These are phyloP conservation scores for Brachypodius melanocephalos DNA, from an alignment of 2,113 vertebrate genomes.

Conservation along the genomic window DNA sequence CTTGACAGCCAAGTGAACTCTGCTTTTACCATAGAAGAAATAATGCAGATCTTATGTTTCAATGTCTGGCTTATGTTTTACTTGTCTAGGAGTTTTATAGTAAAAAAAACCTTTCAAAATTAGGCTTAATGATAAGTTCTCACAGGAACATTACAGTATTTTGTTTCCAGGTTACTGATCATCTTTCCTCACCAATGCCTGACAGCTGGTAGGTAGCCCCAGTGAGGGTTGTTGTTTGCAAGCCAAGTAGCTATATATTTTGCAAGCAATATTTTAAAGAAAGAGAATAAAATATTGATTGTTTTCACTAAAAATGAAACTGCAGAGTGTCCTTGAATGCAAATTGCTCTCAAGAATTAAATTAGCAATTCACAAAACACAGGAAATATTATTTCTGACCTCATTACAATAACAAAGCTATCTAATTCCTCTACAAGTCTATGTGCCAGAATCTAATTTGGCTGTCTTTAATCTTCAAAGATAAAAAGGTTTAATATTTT, in stretches of 20 bases:
- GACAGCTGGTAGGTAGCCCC: not conserved
- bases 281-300: not conserved
- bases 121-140: not conserved
- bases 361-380: conserved; percentile 21
- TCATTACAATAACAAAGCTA: conserved; percentile 38
- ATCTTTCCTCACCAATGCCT: not conserved
- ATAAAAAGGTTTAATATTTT: conserved; percentile 45
- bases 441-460: conserved; percentile 20
- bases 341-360: conserved; percentile 23
- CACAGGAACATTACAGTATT: not conserved
- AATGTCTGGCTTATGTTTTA: not conserved
- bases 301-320: conserved; percentile 2
- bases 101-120: not conserved
- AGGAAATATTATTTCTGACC: conserved; percentile 21
- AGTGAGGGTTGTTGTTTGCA: not conserved
- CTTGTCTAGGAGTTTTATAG: not conserved
- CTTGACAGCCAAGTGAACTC: not conserved
- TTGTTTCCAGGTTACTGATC: not conserved
- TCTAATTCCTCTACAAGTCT: conserved; percentile 21
- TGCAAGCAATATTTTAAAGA: not conserved
- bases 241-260: not conserved
- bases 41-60: not conserved
- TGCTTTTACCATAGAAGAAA: not conserved
- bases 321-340: not conserved
- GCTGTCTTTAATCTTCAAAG: conserved; percentile 41